Percentiles rank a stretch among this genome's conserved stretches.
phyloP scores from a whole-genome alignment of 2,888 invertebrate species.

The Amiota communis region DNA sequence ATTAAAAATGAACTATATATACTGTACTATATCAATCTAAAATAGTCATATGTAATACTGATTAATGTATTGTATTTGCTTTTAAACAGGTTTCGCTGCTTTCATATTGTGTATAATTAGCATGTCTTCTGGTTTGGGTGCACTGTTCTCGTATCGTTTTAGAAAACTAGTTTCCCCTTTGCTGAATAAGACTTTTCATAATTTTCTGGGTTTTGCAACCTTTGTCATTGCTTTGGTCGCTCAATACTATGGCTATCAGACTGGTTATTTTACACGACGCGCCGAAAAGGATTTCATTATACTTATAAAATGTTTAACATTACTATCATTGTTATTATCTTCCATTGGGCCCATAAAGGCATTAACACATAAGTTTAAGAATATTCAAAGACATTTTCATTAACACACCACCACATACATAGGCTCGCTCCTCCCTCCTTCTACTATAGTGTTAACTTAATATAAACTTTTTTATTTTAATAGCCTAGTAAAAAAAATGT shows the following conservation, averaged over 20 bases:
- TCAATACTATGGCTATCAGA: constrained; percentile 70
- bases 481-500: too few relatives aligned
- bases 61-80: neutral
- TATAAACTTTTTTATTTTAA: too few relatives aligned
- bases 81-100: constrained; percentile 62
- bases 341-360: constrained; percentile 64
- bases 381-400: constrained; percentile 52
- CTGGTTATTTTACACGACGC: constrained; percentile 60
- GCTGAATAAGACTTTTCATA: constrained; percentile 68
- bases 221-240: constrained; percentile 67
- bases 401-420: too few relatives aligned
- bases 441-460: neutral
- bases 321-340: constrained; percentile 61
- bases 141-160: constrained; percentile 62
- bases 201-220: constrained; percentile 62
- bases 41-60: neutral
- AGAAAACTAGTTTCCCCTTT: constrained; percentile 61
- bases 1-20: too few relatives aligned
- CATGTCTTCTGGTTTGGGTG: constrained; percentile 63
- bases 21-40: neutral
- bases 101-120: constrained; percentile 65
- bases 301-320: constrained; percentile 64
- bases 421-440: neutral
- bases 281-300: constrained; percentile 55
- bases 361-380: constrained; percentile 52